Evolutionary conservation across 2,113 vertebrate genomes (phyloP).

Genomic region (Columba janthina): DNA sequence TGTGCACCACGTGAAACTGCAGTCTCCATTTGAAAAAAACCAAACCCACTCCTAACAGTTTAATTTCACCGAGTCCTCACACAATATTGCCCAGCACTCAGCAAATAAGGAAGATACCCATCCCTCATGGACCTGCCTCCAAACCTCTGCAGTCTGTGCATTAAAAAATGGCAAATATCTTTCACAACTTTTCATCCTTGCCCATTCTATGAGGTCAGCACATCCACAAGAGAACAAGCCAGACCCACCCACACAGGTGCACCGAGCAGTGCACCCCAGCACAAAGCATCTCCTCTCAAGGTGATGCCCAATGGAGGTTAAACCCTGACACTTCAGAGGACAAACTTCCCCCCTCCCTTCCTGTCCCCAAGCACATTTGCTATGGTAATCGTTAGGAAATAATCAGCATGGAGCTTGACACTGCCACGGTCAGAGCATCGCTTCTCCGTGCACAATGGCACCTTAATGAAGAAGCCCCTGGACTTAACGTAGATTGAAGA

Average conservation of each 20-base stretch:
- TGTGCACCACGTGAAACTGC: background rate
- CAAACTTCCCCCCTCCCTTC: background rate
- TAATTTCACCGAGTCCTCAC: background rate
- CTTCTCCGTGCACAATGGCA: accelerated
- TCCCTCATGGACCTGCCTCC: background rate
- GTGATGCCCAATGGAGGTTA: accelerated
- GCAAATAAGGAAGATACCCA: background rate
- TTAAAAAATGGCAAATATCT: background rate
- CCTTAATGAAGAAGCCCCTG: conserved; percentile 2
- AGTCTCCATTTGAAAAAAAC: background rate
- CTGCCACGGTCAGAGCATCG: background rate
- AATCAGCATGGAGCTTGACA: accelerated
- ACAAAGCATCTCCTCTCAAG: background rate
- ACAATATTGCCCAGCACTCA: background rate
- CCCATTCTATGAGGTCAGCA: background rate
- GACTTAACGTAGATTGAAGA: background rate
- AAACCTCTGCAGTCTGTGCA: background rate
- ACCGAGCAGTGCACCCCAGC: accelerated
- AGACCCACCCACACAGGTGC: accelerated
- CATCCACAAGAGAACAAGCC: background rate
- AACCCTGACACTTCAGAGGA: background rate
- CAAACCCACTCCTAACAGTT: background rate
- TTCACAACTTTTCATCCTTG: background rate
- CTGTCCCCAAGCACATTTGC: accelerated
- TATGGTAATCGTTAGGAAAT: background rate